Evolutionary conservation across 2,113 vertebrate species (phyloP).

Genomic region (Limanda limanda): DNA sequence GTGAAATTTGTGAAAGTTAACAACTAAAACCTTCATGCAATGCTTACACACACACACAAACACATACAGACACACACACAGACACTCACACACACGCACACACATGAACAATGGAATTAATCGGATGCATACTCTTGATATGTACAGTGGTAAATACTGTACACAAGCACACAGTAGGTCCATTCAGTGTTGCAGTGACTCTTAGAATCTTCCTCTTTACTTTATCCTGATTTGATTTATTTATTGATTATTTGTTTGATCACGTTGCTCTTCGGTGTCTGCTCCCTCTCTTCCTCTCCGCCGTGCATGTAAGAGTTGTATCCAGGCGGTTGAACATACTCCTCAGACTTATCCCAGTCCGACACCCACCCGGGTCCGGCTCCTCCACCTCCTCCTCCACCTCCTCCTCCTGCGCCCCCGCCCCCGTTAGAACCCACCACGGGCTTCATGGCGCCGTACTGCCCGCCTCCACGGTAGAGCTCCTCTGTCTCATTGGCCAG

Average conservation of each 20-base stretch:
- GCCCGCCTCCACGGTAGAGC: slow-evolving; percentile 89
- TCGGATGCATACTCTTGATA: slow-evolving; percentile 36
- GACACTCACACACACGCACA: slow-evolving; percentile 24
- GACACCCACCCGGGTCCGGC: slow-evolving; percentile 88
- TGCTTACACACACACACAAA: slow-evolving; percentile 13
- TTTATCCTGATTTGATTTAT: slow-evolving; percentile 9
- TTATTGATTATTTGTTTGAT: slow-evolving; percentile 7
- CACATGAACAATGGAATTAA: slow-evolving; percentile 33
- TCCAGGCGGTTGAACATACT: slow-evolving; percentile 94
- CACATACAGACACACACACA: slow-evolving; percentile 24
- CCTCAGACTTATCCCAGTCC: slow-evolving; percentile 97
- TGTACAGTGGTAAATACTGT: slow-evolving; percentile 55
- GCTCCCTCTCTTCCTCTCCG: slow-evolving; percentile 82
- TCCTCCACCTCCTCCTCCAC: slow-evolving; percentile 10
- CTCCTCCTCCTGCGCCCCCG: slow-evolving; percentile 41
- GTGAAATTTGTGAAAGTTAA: slow-evolving; percentile 30
- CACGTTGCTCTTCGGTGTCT: slow-evolving; percentile 67
- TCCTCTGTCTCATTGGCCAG: slow-evolving; percentile 97
- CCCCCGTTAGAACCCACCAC: slow-evolving; percentile 77
- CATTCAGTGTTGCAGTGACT: slow-evolving; percentile 46
- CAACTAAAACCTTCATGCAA: slow-evolving; percentile 32
- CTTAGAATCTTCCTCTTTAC: slow-evolving; percentile 41
- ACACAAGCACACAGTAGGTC: slow-evolving; percentile 56
- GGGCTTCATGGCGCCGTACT: slow-evolving; percentile 91
- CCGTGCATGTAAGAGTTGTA: slow-evolving; percentile 88